Base-by-base conservation (phyloP, 2,113 vertebrate species). In the Macquaria australasica region DNA sequence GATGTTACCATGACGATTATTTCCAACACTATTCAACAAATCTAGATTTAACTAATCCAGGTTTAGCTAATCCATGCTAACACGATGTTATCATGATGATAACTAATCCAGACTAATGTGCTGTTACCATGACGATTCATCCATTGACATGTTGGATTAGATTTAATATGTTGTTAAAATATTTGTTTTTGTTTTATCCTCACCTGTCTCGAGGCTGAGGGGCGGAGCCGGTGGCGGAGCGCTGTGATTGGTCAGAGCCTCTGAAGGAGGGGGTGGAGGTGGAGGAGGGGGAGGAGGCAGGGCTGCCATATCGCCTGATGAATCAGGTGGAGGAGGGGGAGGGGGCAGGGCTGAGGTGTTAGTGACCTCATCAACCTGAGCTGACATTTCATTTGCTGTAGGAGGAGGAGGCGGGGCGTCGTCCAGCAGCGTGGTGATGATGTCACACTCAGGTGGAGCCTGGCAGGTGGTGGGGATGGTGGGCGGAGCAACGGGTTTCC, bases 151-250 rank as follows among this genome's bases (percentile, higher is more conserved):
- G 39, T 39, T 39, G 39, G 39, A 39, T 39, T 14, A 14, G 45
- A 41, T 41, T 43, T 11, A 43, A 43, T 43, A 43, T 1, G 14
- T 21, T 39, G 3, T 3, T 9, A 16, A 34, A 62, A 34, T 5
- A 34, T 18, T 50, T 50, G 1, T 66, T 21, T 43, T 50, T 8
- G 21, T 63, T n/a, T 59, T 2, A 11, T 4, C 20, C 73, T 79
- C 59, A 95, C 95, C 94, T 87, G 95, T 96, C 84, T 95, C 94
- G 0, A 95, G 92, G 66, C 21, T 76, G 56, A 77, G 87, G 60
- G 60, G 88, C 15, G 86, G 83, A 6, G 90, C 62, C 9, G 39
- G 74, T 0, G 83, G 77, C 0, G 77, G 84, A 41, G 43, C 3
- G 1, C 28, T 72, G 5, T 80, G 37, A 70, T 68, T 74, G 71